Conservation (phyloP, 2,797 vertebrate species). For the Crocidura indochinensis region DNA sequence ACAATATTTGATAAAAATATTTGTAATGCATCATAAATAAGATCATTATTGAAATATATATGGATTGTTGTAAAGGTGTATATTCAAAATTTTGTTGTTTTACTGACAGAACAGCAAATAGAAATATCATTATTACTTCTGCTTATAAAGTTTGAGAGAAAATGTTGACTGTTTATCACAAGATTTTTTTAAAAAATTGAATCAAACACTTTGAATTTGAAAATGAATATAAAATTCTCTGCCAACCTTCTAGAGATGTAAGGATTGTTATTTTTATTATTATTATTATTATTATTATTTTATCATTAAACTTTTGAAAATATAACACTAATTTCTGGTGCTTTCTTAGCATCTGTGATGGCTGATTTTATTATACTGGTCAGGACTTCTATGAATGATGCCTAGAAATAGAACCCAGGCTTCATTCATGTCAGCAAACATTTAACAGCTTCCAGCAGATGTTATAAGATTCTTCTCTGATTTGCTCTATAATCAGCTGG, state of each 20-base stretch:
- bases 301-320: neutral
- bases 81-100: too few species aligned
- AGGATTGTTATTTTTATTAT: too few species aligned
- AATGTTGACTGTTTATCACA: neutral
- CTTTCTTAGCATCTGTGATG: neutral
- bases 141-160: neutral
- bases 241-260: neutral
- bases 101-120: neutral
- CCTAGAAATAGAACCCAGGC: neutral
- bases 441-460: constrained; percentile 26
- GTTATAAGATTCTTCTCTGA: constrained; percentile 6
- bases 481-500: constrained; percentile 28
- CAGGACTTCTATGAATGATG: neutral
- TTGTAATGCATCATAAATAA: too few species aligned
- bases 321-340: neutral
- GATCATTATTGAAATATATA: too few species aligned
- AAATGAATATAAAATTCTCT: constrained; percentile 37
- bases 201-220: neutral
- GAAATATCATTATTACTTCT: neutral
- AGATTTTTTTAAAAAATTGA: neutral
- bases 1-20: too few species aligned
- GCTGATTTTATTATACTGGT: neutral
- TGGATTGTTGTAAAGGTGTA: too few species aligned
- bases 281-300: too few species aligned
- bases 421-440: constrained; percentile 15